Evolutionary conservation across 2,797 vertebrate species (phyloP).

Genomic region (Gypaetus barbatus): DNA sequence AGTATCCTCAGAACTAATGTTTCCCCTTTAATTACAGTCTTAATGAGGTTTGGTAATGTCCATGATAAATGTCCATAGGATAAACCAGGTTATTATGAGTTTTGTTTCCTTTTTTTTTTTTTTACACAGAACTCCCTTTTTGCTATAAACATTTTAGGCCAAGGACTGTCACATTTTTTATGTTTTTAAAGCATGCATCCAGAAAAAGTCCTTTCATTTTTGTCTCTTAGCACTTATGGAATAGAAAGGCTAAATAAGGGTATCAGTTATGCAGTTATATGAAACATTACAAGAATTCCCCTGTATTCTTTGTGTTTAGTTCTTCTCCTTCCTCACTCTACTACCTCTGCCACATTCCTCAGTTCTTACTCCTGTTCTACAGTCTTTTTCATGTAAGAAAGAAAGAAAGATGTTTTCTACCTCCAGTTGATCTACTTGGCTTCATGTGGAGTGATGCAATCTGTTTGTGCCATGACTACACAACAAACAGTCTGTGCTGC

Average conservation of each 20-base stretch:
- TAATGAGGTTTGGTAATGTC: background rate
- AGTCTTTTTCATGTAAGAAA: background rate
- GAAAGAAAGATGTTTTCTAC: background rate
- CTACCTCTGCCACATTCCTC: background rate
- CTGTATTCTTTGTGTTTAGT: background rate
- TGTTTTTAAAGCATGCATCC: background rate
- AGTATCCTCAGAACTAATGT: background rate
- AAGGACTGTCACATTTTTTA: background rate
- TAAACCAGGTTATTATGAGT: background rate
- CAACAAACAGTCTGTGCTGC: background rate
- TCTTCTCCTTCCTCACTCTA: background rate
- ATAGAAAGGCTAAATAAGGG: background rate
- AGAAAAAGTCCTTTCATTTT: background rate
- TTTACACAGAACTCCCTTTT: rapidly evolving
- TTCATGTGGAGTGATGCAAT: background rate
- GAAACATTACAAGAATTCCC: background rate
- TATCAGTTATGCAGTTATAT: background rate
- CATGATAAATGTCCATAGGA: background rate
- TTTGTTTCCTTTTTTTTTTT: background rate
- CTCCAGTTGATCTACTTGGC: background rate
- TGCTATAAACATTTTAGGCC: rapidly evolving
- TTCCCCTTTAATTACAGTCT: background rate
- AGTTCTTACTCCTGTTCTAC: background rate
- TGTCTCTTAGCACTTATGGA: background rate
- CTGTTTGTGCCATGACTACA: background rate